Base-by-base conservation (phyloP, 92 coral and sea anemone species). In the Isaurus tuberculatus region DNA sequence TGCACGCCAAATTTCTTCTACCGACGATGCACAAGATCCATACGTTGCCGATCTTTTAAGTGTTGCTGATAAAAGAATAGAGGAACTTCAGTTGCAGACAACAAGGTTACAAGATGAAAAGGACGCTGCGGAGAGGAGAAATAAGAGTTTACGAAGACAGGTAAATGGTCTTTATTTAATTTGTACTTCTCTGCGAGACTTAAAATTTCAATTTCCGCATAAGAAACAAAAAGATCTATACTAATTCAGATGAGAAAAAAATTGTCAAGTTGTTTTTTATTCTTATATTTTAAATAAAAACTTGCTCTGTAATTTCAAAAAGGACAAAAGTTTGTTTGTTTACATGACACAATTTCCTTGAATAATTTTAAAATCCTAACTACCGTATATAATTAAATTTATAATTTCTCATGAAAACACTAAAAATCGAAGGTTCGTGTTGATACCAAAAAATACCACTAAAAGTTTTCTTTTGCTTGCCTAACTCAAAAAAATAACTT, bases 11-110 rank as follows among this genome's bases (percentile, higher is more conserved):
- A 65, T 71, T 10, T 36, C 89, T 65, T 65, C 91, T 5, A 60
- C 87, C 16, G 90, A 89, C 4, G 89, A 84, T n/a, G 42, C 74
- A 5, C 93, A 92, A 36, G 98, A 97, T 86, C 99, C 99, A 0
- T 97, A 97, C 70, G 99, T 97, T 6, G 99, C 99, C 31, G 99
- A 97, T 79, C 87, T 97, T 55, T 90, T 97, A 34, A 94, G 91
- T 81, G 99, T 97, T 10, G 99, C 99, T 32, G 99, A 97, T 75
- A 90, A 86, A 29, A 91, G 97, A 77, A 97, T 97, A 58, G 99
- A 97, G 40, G 98, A 97, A 55, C 70, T 97, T 44, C 98, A 97
- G 66, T 84, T 60, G 19, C 94, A 97, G 75, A 27, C 90, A 20
- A 69, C 92, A 0, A 87, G 78, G 49, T 71, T 97, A 46, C 90